Evolutionary conservation across 2,888 invertebrate species (phyloP), one percentile per base, ranked within the genome.

Genomic region (Pecten maximus): DNA sequence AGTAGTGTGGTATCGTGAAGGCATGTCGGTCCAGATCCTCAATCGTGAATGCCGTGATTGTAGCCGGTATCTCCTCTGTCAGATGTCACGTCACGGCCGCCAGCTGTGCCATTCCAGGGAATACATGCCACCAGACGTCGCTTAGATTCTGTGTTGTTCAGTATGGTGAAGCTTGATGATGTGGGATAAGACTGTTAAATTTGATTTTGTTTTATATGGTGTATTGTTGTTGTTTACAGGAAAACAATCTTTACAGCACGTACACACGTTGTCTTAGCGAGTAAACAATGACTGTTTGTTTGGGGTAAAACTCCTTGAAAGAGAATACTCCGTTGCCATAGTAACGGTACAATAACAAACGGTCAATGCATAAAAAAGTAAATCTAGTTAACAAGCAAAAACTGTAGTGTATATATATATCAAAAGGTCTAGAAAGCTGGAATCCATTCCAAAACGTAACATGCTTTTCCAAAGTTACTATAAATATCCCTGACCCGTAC

Each of bases 251-350:
- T 0, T n/a, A 60, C n/a, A 23, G 6, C 60, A 60, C 23, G 60
- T n/a, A 60, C 6, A 74, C 28, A 35, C 16, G 12, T 28, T 74
- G 60, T 74, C 8, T 35, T 23, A 28, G 4, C 28, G 28, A 35
- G 28, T 74, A 74, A 74, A 74, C 74, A 74, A 74, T 74, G 74
- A 35, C 74, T 35, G 28, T 2, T 74, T 35, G 28, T 74, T 2
- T 28, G 60, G 35, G 74, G 74, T 28, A 74, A 19, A 35, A 28
- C 28, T 35, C 19, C 28, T 35, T 74, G 74, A 35, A 35, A 74
- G 74, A 74, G 28, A 74, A 74, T 74, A 74, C 74, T 35, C 74
- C 35, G 74, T 74, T 74, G 74, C 74, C 35, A 74, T 74, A 35
- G 74, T 74, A 74, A 74, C 74, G 35, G 35, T 74, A 28, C 1